Evolutionary conservation across 2,113 vertebrate genomes (phyloP), one percentile per base, ranked within the genome.

Genomic region (Zosterops borbonicus): DNA sequence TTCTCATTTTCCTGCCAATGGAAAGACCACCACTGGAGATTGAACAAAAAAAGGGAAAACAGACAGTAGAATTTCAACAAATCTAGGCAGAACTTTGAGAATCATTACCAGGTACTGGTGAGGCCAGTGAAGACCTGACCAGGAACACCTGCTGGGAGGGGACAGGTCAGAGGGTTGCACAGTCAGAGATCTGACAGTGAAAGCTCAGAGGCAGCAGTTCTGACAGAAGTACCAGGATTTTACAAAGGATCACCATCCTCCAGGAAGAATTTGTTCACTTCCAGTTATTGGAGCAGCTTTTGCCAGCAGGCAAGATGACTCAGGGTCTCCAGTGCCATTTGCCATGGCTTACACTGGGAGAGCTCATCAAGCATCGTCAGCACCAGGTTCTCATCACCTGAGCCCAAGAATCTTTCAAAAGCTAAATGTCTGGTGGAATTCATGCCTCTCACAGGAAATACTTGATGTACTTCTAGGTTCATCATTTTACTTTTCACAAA

Each of bases 31-130:
- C n/a, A 77, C 18, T 60, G 29, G 46, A 56, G 25, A 85, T 1
- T 8, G 44, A 25, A 35, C 18, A 56, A 24, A 14, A 14, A 63
- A 12, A 22, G 14, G 37, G 35, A 50, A 39, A 58, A 42, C 25
- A 16, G 29, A 55, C 29, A 28, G 37, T 1, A 82, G 49, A 37
- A 52, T 44, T 64, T 74, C 29, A 87, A 60, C 23, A 55, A 14
- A 52, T 46, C 44, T 29, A 79, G 89, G 65, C 42, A 77, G 64
- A 21, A 25, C 24, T 63, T 29, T 4, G 4, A 47, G 52, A 87
- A 71, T 68, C 0, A 0, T 13, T 33, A 35, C 24, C 60, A 52
- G 5, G 14, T 9, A 33, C 11, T 0, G 0, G 27, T 19, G 11
- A 60, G 42, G 12, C 6, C 11, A 64, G 25, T 33, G 41, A 94